Evolutionary conservation across 2,888 invertebrate species (phyloP), one percentile per base, ranked within the genome.

Genomic region (Scrobipalpa atriplicella): DNA sequence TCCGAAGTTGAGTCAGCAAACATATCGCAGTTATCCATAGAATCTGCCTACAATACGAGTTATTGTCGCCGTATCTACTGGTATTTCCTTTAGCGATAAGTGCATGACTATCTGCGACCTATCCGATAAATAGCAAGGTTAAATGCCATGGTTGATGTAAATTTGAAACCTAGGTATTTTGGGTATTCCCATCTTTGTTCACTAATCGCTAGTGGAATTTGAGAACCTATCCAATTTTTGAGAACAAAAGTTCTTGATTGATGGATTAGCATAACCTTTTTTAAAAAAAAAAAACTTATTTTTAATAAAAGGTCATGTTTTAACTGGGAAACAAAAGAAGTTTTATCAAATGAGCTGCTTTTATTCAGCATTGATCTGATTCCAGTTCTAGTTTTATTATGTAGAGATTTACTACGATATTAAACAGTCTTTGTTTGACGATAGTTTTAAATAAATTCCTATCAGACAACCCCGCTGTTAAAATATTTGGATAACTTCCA

Each of bases 21-120:
- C 29, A 11, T 19, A 36, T 56, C 11, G 13, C 21, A 19, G n/a
- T 11, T 56, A n/a, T 56, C n/a, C 11, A 29, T 36, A 56, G 56
- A 21, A 18, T 54, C 54, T 54, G 21, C 54, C 18, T 16, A 54
- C 13, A 52, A 18, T 54, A 54, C 54, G 10, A 21, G 18, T 76
- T 78, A 73, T 11, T 21, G 54, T 54, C n/a, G 21, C 5, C 21
- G 11, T 56, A 56, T 56, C 56, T 73, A 74, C 71, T 75, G 80
- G 81, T 78, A 85, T 83, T 85, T 80, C 82, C 83, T 82, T 80
- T 82, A n/a, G 56, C 56, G 56, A 56, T 56, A 56, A 56, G 54
- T 56, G 56, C 29, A 21, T 1, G 13, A 36, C n/a, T 56, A 19
- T 56, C 36, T 29, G 56, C 3, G 56, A 18, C 19, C 56, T 29